Evolutionary conservation across 2,888 invertebrate genomes (phyloP).

Genomic region (Hirtodrosophila trivittata): DNA sequence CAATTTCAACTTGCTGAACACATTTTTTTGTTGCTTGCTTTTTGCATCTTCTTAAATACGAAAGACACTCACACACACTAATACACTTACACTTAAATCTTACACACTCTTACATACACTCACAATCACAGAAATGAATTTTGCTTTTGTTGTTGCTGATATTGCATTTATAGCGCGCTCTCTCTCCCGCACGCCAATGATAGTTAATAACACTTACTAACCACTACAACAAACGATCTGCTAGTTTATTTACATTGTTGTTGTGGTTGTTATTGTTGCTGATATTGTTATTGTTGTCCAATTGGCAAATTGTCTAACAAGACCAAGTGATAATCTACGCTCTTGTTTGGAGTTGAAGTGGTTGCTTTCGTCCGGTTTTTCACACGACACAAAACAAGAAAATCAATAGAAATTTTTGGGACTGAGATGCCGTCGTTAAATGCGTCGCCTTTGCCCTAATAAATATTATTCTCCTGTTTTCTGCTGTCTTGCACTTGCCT

Average conservation of each 20-base stretch:
- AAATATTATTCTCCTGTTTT: conserved; percentile 33
- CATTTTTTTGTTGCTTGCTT: conserved; percentile 51
- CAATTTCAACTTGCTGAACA: conserved; percentile 37
- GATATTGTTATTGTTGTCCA: too few species aligned
- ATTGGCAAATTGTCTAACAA: conserved; percentile 47
- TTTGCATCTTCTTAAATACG: conserved; percentile 53
- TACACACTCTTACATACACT: conserved; percentile 16
- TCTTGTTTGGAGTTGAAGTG: conserved; percentile 47
- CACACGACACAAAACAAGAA: conserved; percentile 46
- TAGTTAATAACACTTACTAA: conserved; percentile 36
- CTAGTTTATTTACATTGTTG: conserved; percentile 22
- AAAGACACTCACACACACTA: conserved; percentile 14
- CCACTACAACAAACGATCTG: conserved; percentile 17
- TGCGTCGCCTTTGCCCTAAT: conserved; percentile 24
- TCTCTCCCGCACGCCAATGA: conserved; percentile 21
- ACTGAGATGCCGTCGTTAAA: conserved; percentile 10
- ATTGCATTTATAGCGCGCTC: conserved; percentile 40
- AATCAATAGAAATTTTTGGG: conserved; percentile 63
- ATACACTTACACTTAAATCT: conserved; percentile 10
- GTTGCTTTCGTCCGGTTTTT: conserved; percentile 47
- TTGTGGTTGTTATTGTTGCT: conserved; percentile 27
- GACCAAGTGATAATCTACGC: conserved; percentile 42
- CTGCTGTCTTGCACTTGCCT: conserved; percentile 32
- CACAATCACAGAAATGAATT: conserved; percentile 44
- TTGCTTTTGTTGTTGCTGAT: conserved; percentile 50